Conservation (phyloP, 2,888 invertebrate species). For the Blastobasis adustella region DNA sequence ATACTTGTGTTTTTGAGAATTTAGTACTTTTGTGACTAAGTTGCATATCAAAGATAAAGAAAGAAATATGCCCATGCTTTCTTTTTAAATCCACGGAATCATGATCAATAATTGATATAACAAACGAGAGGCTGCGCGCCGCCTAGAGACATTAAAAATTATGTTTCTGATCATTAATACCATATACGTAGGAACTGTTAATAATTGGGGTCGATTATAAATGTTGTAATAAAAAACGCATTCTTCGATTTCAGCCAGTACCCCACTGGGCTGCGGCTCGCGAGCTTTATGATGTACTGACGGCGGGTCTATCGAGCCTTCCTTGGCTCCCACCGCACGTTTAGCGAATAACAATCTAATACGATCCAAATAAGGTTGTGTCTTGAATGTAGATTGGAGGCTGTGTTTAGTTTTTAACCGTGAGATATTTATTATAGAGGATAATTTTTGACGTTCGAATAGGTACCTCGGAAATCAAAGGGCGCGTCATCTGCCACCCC, state of each 20-base stretch:
- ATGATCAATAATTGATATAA: not conserved
- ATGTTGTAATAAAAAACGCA: slow-evolving; percentile 54
- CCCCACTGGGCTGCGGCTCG: slow-evolving; percentile 53
- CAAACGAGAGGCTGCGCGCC: slow-evolving; percentile 22
- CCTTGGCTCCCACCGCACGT: not conserved
- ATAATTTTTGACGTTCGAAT: slow-evolving; percentile 29
- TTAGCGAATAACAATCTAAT: slow-evolving; percentile 8
- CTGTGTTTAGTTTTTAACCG: slow-evolving; percentile 19
- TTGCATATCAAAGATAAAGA: no score
- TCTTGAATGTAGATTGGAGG: slow-evolving; percentile 6
- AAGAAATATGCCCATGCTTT: no score
- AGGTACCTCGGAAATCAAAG: slow-evolving; percentile 21
- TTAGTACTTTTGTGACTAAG: no score
- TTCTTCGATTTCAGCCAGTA: slow-evolving; percentile 44
- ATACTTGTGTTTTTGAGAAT: no score
- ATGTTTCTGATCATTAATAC: slow-evolving; percentile 55
- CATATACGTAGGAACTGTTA: slow-evolving; percentile 50
- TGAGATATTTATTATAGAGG: slow-evolving; percentile 30
- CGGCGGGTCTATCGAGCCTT: not conserved
- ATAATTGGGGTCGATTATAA: slow-evolving; percentile 53
- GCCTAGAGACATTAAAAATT: slow-evolving; percentile 42
- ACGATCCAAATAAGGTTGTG: slow-evolving; percentile 5
- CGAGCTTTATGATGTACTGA: slow-evolving; percentile 2
- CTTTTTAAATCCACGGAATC: no score
- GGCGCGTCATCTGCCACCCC: slow-evolving; percentile 50